A percentile compares a stretch with the other conserved stretches of the same genome.
phyloP scores from a whole-genome alignment of 1,140 invertebrate genomes.

The Diprion similis region DNA sequence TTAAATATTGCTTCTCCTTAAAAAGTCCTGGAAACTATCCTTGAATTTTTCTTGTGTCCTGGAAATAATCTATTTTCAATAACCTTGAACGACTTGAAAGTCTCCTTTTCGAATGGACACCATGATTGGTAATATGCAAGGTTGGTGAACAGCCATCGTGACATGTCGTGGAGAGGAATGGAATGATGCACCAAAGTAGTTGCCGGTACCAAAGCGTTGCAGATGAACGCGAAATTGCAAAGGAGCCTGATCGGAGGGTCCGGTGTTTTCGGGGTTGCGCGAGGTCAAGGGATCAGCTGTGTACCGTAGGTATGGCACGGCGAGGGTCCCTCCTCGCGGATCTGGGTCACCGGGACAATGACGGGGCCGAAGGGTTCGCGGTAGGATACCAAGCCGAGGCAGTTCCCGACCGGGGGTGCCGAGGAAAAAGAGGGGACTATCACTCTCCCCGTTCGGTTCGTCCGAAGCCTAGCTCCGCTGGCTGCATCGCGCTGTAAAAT shows the following conservation, averaged over 20 bases:
- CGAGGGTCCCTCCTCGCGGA: conserved; percentile 49
- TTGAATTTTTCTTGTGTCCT: too few species aligned
- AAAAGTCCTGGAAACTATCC: too few species aligned
- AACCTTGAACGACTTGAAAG: too few species aligned
- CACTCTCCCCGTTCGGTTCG: background rate
- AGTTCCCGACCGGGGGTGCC: background rate
- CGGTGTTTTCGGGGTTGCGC: conserved; percentile 45
- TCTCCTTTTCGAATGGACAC: too few species aligned
- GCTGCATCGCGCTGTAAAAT: background rate
- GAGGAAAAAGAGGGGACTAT: conserved; percentile 1
- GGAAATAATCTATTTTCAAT: too few species aligned
- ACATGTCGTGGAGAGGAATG: too few species aligned
- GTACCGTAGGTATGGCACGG: conserved; percentile 37
- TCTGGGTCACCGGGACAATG: conserved; percentile 60
- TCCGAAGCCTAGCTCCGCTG: background rate
- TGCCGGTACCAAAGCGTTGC: background rate
- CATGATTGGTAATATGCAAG: too few species aligned
- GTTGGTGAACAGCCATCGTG: too few species aligned
- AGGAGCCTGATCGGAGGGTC: conserved; percentile 25
- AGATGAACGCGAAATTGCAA: background rate
- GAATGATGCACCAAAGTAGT: background rate
- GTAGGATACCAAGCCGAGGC: background rate
- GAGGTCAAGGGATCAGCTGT: conserved; percentile 57
- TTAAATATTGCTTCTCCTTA: too few species aligned
- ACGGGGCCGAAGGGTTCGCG: conserved; percentile 48